Conservation (phyloP, 1,140 invertebrate genomes). For the Diachasmimorpha longicaudata region DNA sequence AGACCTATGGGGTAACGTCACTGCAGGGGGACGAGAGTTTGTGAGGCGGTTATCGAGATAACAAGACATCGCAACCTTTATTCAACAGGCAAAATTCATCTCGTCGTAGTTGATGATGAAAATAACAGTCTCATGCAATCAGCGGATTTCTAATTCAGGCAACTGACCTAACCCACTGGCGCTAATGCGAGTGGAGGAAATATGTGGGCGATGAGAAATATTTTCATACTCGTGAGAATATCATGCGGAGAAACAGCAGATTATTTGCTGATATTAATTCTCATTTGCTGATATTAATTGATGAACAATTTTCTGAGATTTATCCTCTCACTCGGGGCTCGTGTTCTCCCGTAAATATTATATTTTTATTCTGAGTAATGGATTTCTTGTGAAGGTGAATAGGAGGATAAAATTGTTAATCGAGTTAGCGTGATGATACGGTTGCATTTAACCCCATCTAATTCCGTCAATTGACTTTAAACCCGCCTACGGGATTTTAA, state of each 20-base stretch:
- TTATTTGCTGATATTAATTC: too few species aligned
- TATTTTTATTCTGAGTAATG: not conserved
- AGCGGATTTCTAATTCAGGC: constrained; percentile 44
- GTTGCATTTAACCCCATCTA: constrained; percentile 50
- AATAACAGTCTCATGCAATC: not conserved
- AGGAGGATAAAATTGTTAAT: constrained; percentile 36
- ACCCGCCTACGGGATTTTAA: constrained; percentile 36
- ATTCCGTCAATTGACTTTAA: constrained; percentile 54
- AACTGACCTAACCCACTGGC: constrained; percentile 44
- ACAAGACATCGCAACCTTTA: not conserved
- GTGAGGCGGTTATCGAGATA: not conserved
- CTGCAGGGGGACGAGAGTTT: not conserved
- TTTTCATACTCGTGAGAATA: not conserved
- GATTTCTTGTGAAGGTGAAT: constrained; percentile 25
- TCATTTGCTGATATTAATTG: too few species aligned
- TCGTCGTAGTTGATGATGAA: not conserved
- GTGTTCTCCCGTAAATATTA: too few species aligned
- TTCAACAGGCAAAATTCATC: not conserved
- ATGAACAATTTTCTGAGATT: too few species aligned
- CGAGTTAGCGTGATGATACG: constrained; percentile 42
- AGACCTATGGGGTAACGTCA: not conserved
- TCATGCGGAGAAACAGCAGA: not conserved
- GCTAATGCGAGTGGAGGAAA: constrained; percentile 5
- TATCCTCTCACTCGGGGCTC: too few species aligned
- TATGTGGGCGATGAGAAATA: not conserved